These are phyloP conservation scores for Rhingia campestris DNA, from an alignment of 2,888 invertebrate species.

Conservation along the genomic window DNA sequence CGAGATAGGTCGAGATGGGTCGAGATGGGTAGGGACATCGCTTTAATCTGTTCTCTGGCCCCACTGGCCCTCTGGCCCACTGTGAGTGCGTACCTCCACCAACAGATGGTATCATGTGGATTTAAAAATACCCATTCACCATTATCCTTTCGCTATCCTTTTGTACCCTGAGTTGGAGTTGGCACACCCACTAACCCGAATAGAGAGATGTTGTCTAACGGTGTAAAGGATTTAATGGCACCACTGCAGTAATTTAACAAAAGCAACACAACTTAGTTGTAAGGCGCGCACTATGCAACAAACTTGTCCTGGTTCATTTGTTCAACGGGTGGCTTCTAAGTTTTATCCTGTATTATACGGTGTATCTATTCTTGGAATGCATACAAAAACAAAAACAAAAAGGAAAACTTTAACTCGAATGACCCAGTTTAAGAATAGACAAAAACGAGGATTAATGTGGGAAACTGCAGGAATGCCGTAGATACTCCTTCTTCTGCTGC, in stretches of 20 bases:
- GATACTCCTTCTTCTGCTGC: too few species aligned
- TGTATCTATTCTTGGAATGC: slow-evolving; percentile 37
- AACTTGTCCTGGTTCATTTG: slow-evolving; percentile 63
- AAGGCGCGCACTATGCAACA: slow-evolving; percentile 17
- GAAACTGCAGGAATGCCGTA: background rate
- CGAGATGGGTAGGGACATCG: slow-evolving; percentile 5
- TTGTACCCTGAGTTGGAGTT: background rate
- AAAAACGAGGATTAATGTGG: background rate
- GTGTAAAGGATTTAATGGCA: slow-evolving; percentile 28
- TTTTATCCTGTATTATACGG: slow-evolving; percentile 1
- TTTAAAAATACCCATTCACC: background rate
- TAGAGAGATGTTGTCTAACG: background rate
- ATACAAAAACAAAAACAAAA: slow-evolving; percentile 7
- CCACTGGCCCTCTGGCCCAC: background rate
- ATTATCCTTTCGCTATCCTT: background rate
- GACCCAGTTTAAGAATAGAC: slow-evolving; percentile 26
- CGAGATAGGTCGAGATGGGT: background rate
- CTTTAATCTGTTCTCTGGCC: background rate
- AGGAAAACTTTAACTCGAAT: slow-evolving; percentile 23
- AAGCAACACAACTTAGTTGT: slow-evolving; percentile 51
- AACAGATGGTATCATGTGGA: background rate
- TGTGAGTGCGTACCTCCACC: background rate
- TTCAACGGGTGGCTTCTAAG: slow-evolving; percentile 9
- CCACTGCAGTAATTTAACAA: slow-evolving; percentile 68
- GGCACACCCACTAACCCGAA: slow-evolving; percentile 19